Percentiles rank a stretch among this genome's conserved stretches.
Conservation (phyloP, 2,113 vertebrate species). For the Heliornis fulica region DNA sequence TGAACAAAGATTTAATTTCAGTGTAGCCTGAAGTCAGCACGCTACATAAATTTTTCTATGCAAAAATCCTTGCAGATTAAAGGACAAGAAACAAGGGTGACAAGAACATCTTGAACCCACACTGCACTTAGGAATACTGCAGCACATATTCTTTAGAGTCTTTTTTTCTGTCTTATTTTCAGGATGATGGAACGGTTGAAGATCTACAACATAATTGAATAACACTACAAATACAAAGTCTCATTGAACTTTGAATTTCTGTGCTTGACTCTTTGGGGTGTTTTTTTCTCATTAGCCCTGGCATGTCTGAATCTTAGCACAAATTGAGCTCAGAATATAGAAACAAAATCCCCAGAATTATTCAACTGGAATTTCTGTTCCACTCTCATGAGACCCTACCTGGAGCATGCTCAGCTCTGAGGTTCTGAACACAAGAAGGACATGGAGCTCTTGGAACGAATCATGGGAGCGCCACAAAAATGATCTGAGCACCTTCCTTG, state of each 20-base stretch:
- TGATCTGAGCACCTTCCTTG: too few species aligned
- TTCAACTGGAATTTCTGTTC: neutral
- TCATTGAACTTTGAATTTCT: neutral
- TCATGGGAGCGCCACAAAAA: too few species aligned
- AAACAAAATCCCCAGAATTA: neutral
- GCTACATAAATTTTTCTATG: neutral
- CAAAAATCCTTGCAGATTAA: rapidly evolving
- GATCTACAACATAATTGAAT: neutral
- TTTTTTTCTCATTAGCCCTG: neutral
- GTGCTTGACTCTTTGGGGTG: neutral
- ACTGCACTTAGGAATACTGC: neutral
- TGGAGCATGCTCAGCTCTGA: too few species aligned
- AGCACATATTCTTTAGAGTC: neutral
- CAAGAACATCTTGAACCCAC: neutral
- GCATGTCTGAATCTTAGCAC: neutral
- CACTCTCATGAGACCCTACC: too few species aligned
- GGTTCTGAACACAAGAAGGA: too few species aligned
- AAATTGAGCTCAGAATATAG: neutral
- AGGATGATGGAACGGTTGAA: neutral
- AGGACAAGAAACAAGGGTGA: neutral
- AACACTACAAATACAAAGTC: neutral
- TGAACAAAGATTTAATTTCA: neutral
- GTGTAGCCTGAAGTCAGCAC: neutral
- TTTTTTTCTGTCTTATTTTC: neutral
- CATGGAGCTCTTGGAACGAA: too few species aligned